Evolutionary conservation across 1,140 invertebrate species (phyloP).

Genomic region (Ruditapes philippinarum): DNA sequence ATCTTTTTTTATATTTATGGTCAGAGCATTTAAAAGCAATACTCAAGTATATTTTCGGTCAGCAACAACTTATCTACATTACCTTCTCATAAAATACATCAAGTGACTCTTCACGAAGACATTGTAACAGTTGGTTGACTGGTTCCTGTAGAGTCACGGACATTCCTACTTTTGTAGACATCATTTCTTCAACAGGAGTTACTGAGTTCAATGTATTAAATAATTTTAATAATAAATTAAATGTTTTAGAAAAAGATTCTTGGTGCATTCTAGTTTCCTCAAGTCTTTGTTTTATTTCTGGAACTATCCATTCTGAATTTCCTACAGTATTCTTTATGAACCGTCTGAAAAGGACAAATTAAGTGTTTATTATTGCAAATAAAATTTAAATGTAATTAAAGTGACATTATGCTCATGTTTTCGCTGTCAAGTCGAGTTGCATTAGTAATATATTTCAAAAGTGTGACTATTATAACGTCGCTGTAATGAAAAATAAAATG

Average conservation of each 20-base stretch:
- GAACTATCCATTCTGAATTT: conserved; percentile 35
- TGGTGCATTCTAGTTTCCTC: conserved; percentile 1
- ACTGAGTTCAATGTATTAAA: conserved; percentile 28
- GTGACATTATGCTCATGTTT: too few relatives aligned
- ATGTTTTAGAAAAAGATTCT: conserved; percentile 38
- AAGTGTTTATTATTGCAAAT: too few relatives aligned
- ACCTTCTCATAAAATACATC: conserved; percentile 51
- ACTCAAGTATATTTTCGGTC: too few relatives aligned
- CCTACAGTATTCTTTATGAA: conserved; percentile 16
- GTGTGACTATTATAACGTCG: too few relatives aligned
- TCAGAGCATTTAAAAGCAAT: too few relatives aligned
- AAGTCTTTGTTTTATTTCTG: conserved; percentile 23
- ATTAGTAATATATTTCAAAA: too few relatives aligned
- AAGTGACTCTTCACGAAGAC: conserved; percentile 7
- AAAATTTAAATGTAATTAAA: too few relatives aligned
- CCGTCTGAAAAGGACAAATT: conserved; percentile 16
- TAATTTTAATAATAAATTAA: conserved; percentile 32
- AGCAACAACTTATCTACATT: too few relatives aligned
- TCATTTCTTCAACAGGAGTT: conserved; percentile 39
- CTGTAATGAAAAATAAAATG: too few relatives aligned
- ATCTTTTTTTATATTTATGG: too few relatives aligned
- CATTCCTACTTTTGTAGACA: not conserved
- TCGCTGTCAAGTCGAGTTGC: too few relatives aligned
- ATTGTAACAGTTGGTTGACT: conserved; percentile 14
- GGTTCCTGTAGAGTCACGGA: not conserved